phyloP scores from a whole-genome alignment of 2,888 invertebrate species.

The Cheiracanthium punctorium region DNA sequence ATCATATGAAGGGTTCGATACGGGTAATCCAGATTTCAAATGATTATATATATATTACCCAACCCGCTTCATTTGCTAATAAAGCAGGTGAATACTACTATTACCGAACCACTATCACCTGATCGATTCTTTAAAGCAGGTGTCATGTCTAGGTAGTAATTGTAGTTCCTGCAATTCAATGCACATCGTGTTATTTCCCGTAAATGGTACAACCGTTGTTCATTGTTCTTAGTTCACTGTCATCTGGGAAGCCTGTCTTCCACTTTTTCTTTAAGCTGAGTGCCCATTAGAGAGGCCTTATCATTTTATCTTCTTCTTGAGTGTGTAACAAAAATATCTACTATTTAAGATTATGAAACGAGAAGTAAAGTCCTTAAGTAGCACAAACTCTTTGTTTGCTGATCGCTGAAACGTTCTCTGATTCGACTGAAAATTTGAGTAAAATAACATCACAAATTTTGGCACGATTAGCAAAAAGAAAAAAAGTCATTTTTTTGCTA shows the following conservation, averaged over 20 bases:
- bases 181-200: neutral
- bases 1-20: neutral
- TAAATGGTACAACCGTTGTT: neutral
- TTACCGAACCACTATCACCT: conserved; percentile 22
- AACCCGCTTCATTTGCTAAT: conserved; percentile 38
- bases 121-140: neutral
- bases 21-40: conserved; percentile 26
- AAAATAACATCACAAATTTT: too few relatives aligned
- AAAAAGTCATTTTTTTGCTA: too few relatives aligned
- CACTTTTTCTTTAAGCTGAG: neutral
- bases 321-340: too few relatives aligned
- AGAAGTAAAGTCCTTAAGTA: too few relatives aligned
- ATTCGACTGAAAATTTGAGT: too few relatives aligned
- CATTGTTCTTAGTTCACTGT: neutral
- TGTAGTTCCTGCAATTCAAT: neutral
- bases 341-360: too few relatives aligned
- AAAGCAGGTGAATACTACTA: conserved; percentile 42
- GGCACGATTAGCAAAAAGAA: too few relatives aligned
- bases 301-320: too few relatives aligned
- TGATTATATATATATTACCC: conserved; percentile 6
- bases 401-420: too few relatives aligned
- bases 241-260: neutral
- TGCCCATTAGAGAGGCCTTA: neutral
- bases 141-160: conserved; percentile 40
- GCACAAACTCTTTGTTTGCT: too few relatives aligned